Evolutionary conservation across 2,888 invertebrate species (phyloP).

Genomic region (Deilephila porcellus): DNA sequence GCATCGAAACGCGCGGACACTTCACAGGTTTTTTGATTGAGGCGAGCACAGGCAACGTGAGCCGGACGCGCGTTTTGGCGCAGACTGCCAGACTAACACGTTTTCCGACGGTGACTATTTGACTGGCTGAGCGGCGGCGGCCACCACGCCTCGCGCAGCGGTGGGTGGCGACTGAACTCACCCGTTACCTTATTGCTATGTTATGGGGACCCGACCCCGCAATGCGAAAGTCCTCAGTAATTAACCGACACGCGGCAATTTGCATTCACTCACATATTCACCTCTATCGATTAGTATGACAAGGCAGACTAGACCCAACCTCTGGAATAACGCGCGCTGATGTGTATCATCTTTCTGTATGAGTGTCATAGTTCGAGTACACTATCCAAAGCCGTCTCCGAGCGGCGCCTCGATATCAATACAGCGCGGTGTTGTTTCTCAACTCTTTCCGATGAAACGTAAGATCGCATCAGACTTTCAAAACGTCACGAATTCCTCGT

Average conservation of each 20-base stretch:
- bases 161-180: slow-evolving; percentile 79
- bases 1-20: slow-evolving; percentile 79
- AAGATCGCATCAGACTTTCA: slow-evolving; percentile 10
- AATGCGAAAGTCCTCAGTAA: slow-evolving; percentile 69
- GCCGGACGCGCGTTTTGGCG: slow-evolving; percentile 75
- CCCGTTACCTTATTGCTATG: slow-evolving; percentile 83
- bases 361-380: slow-evolving; percentile 13
- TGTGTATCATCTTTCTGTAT: slow-evolving; percentile 27
- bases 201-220: slow-evolving; percentile 79
- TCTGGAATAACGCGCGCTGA: slow-evolving; percentile 12
- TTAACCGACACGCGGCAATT: slow-evolving; percentile 53
- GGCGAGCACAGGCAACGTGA: slow-evolving; percentile 51
- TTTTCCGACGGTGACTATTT: slow-evolving; percentile 77
- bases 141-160: slow-evolving; percentile 78
- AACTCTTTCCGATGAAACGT: slow-evolving; percentile 1
- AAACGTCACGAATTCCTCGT: slow-evolving; percentile 11
- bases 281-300: slow-evolving; percentile 31
- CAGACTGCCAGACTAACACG: slow-evolving; percentile 72
- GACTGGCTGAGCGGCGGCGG: slow-evolving; percentile 72
- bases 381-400: background rate
- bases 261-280: slow-evolving; percentile 52
- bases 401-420: background rate
- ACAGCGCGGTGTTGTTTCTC: background rate
- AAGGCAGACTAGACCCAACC: slow-evolving; percentile 26
- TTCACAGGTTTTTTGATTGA: slow-evolving; percentile 57